Evolutionary conservation across 2,888 invertebrate genomes (phyloP), one percentile per base, ranked within the genome.

Genomic region (Sarcophaga subvicina): DNA sequence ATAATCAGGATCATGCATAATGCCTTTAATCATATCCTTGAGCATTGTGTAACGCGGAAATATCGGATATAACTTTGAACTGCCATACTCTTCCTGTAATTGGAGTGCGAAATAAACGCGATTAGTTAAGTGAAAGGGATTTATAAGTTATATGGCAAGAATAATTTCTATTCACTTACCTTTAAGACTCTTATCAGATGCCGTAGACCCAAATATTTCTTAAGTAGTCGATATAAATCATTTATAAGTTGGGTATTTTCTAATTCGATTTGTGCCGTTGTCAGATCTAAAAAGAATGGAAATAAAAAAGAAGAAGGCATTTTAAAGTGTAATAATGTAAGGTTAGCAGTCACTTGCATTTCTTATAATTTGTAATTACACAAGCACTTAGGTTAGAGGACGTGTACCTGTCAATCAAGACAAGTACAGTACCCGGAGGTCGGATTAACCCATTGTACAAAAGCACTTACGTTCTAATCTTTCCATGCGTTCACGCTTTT

Each of bases 11-110:
- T 98, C 97, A 91, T 98, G 96, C 96, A 98, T 97, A 90, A 98
- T 98, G 83, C 97, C 97, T 94, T 98, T 98, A 91, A 99, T 98
- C 98, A 99, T 98, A 93, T 98, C 98, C 94, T 99, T 99, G 89
- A 99, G 95, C 95, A 98, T 97, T 86, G 97, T 97, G 95, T 99
- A 99, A 75, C 99, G 96, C 47, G 98, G 97, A 92, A 98, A 96
- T 94, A 98, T 97, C 88, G 98, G 98, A 93, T 98, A 98, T 91
- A 98, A 95, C 94, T 98, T 98, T 80, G 98, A 97, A 93, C 97
- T 97, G 91, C 96, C 96, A 94, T 98, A 99, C 91, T 98, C 98
- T 89, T 96, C 95, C 97, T 98, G 95, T 86, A 94, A 89, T 45
- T 12, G 37, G 1, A 54, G 17, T 64, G 54, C 47, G 17, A 60